Base-by-base conservation (phyloP, 2,113 vertebrate genomes). In the Actenoides hombroni region DNA sequence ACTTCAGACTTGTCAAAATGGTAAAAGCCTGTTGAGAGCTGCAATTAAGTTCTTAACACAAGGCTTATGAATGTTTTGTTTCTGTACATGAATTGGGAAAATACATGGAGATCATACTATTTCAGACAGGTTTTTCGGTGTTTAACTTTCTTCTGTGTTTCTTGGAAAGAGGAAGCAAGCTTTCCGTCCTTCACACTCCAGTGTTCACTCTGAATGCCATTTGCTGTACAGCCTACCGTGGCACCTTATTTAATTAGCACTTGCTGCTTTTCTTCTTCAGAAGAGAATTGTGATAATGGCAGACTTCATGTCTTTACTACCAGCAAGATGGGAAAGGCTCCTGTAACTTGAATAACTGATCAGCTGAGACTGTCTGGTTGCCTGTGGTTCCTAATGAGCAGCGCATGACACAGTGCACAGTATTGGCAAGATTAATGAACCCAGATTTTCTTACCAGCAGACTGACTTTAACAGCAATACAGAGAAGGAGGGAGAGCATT, bases 241-340 rank as follows among this genome's bases (percentile, higher is more conserved):
- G 70, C 94, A 94, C 65, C 65, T 85, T 51, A 28, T 46, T 84
- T 94, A 95, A 95, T 97, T 96, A 87, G 89, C 59, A 67, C 81
- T 90, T 77, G 44, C 49, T 85, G 70, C 49, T 85, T 96, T 89
- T 88, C 80, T 80, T 88, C 61, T 83, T 40, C 73, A 39, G 31
- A 42, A 82, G 84, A 59, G 68, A 83, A 78, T 59, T 71, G 86
- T 74, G 35, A 18, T 53, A 37, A 75, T 73, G 54, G 90, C 87
- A 95, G 94, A 91, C 82, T 90, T 85, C 8, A 6, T 61, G 89
- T 87, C 90, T 95, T 91, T 73, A 82, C 53, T 85, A 73, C 49
- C 63, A 65, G 82, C 4, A 11, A 61, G 71, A 70, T 74, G 78
- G 81, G 65, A 40, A 91, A 70, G 75, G 54, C 67, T 93, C 23